Evolutionary conservation across 2,797 vertebrate genomes (phyloP).

Genomic region (Huso huso): DNA sequence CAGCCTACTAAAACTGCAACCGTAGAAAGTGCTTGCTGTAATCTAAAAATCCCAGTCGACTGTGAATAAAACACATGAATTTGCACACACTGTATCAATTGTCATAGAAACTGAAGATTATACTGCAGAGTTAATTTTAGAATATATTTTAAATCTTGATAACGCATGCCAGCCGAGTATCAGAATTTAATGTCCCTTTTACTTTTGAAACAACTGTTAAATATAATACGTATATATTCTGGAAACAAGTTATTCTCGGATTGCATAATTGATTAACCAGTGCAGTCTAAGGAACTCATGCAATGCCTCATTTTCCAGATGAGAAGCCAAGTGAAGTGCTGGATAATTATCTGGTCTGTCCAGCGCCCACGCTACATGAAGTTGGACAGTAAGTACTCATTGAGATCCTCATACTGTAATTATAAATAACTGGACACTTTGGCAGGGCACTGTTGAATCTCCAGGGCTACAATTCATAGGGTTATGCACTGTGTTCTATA

Average conservation of each 20-base stretch:
- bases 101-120: slow-evolving; percentile 3
- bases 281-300: slow-evolving; percentile 17
- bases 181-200: slow-evolving; percentile 12
- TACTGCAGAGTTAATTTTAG: slow-evolving; percentile 6
- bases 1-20: slow-evolving; percentile 30
- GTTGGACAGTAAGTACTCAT: slow-evolving; percentile 79
- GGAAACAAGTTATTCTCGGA: slow-evolving; percentile 29
- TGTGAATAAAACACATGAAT: background rate
- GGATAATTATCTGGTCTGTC: slow-evolving; percentile 73
- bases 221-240: slow-evolving; percentile 36
- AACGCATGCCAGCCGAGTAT: slow-evolving; percentile 5
- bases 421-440: slow-evolving; percentile 10
- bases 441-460: slow-evolving; percentile 7
- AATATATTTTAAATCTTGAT: slow-evolving; percentile 7
- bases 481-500: slow-evolving; percentile 4
- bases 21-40: slow-evolving; percentile 51
- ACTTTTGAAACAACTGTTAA: slow-evolving; percentile 30
- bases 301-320: slow-evolving; percentile 55
- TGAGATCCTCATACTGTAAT: slow-evolving; percentile 24
- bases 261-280: slow-evolving; percentile 28
- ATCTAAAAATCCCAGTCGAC: slow-evolving; percentile 8
- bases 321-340: slow-evolving; percentile 61
- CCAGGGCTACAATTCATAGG: background rate
- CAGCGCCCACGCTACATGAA: slow-evolving; percentile 70
- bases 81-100: background rate